Conservation (phyloP, 2,113 vertebrate species). For the Crypturellus undulatus region DNA sequence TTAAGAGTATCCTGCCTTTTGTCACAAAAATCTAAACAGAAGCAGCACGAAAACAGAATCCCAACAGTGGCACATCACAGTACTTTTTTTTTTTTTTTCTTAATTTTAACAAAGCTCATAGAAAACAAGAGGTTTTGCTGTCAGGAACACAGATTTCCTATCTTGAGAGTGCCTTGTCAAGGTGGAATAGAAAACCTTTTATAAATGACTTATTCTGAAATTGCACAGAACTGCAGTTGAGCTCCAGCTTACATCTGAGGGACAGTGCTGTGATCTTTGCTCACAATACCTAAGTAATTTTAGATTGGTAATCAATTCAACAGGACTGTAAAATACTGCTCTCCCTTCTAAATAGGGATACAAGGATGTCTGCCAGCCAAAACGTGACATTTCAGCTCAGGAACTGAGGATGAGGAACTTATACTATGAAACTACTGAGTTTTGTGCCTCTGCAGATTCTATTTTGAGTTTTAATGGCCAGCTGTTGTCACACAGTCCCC, state of each 20-base stretch:
- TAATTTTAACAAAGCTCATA: neutral
- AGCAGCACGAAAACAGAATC: neutral
- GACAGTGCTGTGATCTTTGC: neutral
- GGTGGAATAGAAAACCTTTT: neutral
- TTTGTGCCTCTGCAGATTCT: neutral
- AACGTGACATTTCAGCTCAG: neutral
- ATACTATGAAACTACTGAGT: neutral
- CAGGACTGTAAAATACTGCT: neutral
- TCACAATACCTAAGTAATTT: neutral
- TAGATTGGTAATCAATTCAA: neutral
- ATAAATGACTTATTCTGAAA: neutral
- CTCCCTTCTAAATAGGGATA: neutral
- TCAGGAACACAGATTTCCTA: slow-evolving; percentile 1
- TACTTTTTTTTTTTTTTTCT: neutral
- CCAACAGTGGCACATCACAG: neutral
- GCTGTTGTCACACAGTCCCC: neutral
- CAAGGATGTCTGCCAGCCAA: neutral
- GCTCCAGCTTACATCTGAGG: neutral
- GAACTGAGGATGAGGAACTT: neutral
- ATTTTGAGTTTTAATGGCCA: neutral
- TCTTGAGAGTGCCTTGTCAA: neutral
- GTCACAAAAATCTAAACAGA: neutral
- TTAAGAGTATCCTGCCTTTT: neutral
- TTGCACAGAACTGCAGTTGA: neutral
- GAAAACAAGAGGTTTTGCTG: slow-evolving; percentile 42